Evolutionary conservation across 2,888 invertebrate genomes (phyloP), one percentile per base, ranked within the genome.

Genomic region (Polia nebulosa): DNA sequence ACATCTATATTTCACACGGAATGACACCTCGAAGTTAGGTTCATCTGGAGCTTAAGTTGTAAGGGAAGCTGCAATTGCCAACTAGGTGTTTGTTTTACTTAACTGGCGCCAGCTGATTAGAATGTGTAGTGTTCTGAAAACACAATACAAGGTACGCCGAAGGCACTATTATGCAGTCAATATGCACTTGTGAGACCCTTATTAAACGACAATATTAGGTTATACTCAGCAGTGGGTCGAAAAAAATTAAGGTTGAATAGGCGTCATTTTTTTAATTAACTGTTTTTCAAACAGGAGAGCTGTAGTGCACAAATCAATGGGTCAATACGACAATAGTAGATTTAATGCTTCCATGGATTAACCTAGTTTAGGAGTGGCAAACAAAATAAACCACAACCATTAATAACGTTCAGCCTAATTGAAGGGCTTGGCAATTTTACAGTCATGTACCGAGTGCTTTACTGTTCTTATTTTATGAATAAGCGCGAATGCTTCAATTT

Each of bases 401-500:
- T 34, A 47, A 22, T 51, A 62, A 45, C 20, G 36, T 47, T 47
- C 11, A 39, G 44, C 22, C 15, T 68, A 68, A 64, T 68, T 68
- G n/a, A 55, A 61, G 41, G 53, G 58, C 29, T 51, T 39, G 52
- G 20, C 39, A 34, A 71, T 41, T 25, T 58, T 32, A 39, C 13
- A 44, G 45, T n/a, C 29, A 25, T 55, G 34, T n/a, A 41, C 15
- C 27, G 4, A 51, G 20, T 32, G 36, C 17, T 32, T 51, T 20
- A 56, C 17, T n/a, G 22, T 56, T 36, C 5, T 44, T 36, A 52
- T 52, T 69, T 44, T 36, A 44, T 3, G 11, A 62, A 34, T 34
- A 36, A 44, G 3, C 36, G n/a, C 20, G 17, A 45, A 63, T 53
- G 17, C 25, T 45, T 47, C 17, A 39, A 32, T 62, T 49, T 9